Conservation (phyloP, 1,140 invertebrate species). For the Neotoxoptera formosana region DNA sequence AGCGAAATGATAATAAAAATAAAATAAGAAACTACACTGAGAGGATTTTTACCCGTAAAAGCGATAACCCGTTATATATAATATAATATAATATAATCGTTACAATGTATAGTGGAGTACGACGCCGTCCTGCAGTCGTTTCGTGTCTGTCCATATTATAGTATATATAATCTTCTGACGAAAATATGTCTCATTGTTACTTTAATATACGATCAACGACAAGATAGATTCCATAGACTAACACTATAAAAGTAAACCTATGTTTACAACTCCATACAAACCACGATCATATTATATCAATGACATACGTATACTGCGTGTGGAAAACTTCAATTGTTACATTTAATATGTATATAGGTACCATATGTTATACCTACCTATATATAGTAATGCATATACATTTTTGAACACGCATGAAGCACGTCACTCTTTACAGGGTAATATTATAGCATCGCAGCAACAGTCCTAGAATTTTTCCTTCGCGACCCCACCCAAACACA, state of each 20-base stretch:
- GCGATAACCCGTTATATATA: not conserved
- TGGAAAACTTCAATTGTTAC: not conserved
- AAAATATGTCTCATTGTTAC: not conserved
- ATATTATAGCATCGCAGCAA: too few species aligned
- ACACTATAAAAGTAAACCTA: not conserved
- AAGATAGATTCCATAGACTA: not conserved
- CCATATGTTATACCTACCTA: not conserved
- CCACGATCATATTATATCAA: not conserved
- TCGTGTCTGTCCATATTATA: not conserved
- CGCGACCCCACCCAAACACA: not conserved
- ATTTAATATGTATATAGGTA: not conserved
- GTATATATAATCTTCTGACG: not conserved
- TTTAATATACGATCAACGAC: not conserved
- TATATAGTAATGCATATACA: not conserved
- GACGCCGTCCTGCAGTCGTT: not conserved
- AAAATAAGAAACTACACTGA: not conserved
- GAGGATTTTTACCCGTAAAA: not conserved
- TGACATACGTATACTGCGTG: not conserved
- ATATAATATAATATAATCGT: too few species aligned
- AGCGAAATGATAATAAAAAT: not conserved
- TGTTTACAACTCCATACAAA: not conserved
- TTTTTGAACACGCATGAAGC: not conserved
- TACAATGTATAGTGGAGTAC: not conserved
- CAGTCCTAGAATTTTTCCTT: not conserved
- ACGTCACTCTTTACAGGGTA: not conserved